These are phyloP conservation scores for Standfussiana lucernea DNA, from an alignment of 2,888 invertebrate species.

Conservation along the genomic window DNA sequence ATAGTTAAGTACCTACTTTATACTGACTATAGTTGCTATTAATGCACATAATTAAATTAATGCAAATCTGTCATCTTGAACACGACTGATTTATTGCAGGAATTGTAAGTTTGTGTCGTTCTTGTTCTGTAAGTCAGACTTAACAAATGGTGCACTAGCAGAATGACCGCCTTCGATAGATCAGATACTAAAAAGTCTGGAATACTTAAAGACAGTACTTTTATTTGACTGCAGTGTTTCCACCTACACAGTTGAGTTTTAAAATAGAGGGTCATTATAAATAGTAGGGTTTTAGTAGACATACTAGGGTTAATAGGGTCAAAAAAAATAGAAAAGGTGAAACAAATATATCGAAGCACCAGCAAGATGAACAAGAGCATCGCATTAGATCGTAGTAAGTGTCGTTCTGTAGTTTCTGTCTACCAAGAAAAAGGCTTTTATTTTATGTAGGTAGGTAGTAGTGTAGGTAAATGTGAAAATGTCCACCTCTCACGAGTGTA, in stretches of 20 bases:
- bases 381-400: not conserved
- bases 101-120: constrained; percentile 26
- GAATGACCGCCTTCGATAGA: constrained; percentile 7
- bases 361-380: not conserved
- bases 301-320: no score
- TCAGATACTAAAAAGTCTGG: not conserved
- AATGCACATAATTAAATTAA: constrained; percentile 47
- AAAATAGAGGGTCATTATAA: no score
- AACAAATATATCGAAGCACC: not conserved
- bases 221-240: not conserved
- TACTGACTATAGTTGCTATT: not conserved
- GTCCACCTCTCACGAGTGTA: not conserved
- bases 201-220: not conserved
- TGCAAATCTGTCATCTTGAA: constrained; percentile 44
- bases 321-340: no score
- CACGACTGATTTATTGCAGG: constrained; percentile 48
- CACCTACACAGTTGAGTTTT: not conserved
- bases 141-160: constrained; percentile 37
- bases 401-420: not conserved
- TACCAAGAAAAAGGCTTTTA: not conserved
- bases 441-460: not conserved
- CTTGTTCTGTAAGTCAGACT: constrained; percentile 38
- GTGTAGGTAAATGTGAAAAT: not conserved
- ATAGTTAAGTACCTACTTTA: not conserved
- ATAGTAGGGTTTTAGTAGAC: no score